Conservation (phyloP, 2,113 vertebrate genomes). For the Erythrocercus mccallii region DNA sequence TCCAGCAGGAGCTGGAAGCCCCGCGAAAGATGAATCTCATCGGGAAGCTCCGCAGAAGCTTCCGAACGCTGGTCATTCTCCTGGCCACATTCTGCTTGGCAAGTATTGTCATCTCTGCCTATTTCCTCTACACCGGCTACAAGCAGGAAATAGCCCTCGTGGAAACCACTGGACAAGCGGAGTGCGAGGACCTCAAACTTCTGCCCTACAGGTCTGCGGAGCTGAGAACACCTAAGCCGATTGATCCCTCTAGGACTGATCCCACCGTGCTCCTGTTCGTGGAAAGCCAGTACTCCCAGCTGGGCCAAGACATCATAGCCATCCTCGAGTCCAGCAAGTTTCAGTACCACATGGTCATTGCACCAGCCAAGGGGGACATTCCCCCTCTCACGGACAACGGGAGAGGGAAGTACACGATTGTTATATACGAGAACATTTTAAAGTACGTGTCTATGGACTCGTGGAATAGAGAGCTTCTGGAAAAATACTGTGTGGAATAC, state of each 20-base stretch:
- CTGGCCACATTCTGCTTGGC: constrained; percentile 89
- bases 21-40: constrained; percentile 85
- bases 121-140: constrained; percentile 89
- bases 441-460: constrained; percentile 93
- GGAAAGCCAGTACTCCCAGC: constrained; percentile 96
- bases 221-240: constrained; percentile 81
- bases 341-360: constrained; percentile 91
- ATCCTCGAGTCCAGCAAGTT: constrained; percentile 93
- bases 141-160: constrained; percentile 85
- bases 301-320: constrained; percentile 94
- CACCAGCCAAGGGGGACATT: constrained; percentile 92
- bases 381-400: constrained; percentile 90
- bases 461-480: constrained; percentile 92
- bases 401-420: constrained; percentile 85
- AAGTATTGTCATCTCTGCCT: constrained; percentile 90
- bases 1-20: background rate
- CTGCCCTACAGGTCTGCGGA: constrained; percentile 82
- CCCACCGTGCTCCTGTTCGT: constrained; percentile 88
- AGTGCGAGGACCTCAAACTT: constrained; percentile 81
- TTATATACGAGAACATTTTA: constrained; percentile 94
- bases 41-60: constrained; percentile 87
- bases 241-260: constrained; percentile 85
- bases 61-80: constrained; percentile 87
- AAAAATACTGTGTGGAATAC: constrained; percentile 96
- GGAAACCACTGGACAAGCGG: constrained; percentile 77